phyloP scores from a whole-genome alignment of 2,113 vertebrate species.

The Leiothrix lutea region DNA sequence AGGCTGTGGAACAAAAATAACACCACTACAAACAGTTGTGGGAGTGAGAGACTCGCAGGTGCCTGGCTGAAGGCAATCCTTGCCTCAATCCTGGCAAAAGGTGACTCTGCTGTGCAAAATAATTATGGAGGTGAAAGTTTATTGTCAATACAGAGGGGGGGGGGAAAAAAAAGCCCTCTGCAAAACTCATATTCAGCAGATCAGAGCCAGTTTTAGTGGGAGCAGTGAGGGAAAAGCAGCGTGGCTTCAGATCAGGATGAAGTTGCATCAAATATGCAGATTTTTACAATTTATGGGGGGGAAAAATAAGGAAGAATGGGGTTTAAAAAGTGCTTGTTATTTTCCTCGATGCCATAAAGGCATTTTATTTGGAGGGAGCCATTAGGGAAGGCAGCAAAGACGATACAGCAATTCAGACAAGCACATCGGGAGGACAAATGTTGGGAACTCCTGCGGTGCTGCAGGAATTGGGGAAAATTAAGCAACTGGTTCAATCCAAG shows the following conservation, averaged over 20 bases:
- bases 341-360: not conserved
- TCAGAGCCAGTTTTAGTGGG: not conserved
- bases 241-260: not conserved
- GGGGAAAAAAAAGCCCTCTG: no score
- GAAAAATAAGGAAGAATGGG: not conserved
- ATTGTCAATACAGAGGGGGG: not conserved
- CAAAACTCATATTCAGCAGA: not conserved
- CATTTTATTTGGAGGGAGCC: not conserved
- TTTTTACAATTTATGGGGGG: not conserved
- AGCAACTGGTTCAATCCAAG: not conserved
- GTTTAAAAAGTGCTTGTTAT: not conserved
- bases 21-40: not conserved
- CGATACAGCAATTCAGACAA: not conserved
- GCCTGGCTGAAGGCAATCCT: constrained; percentile 23
- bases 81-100: not conserved
- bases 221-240: not conserved
- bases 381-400: not conserved
- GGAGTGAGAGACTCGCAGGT: not conserved
- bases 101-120: not conserved
- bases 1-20: not conserved
- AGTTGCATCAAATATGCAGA: not conserved
- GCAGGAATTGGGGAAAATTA: constrained; percentile 5
- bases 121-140: not conserved
- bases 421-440: not conserved
- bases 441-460: not conserved